Evolutionary conservation across 2,888 invertebrate species (phyloP).

Genomic region (Drosophila ustulata): DNA sequence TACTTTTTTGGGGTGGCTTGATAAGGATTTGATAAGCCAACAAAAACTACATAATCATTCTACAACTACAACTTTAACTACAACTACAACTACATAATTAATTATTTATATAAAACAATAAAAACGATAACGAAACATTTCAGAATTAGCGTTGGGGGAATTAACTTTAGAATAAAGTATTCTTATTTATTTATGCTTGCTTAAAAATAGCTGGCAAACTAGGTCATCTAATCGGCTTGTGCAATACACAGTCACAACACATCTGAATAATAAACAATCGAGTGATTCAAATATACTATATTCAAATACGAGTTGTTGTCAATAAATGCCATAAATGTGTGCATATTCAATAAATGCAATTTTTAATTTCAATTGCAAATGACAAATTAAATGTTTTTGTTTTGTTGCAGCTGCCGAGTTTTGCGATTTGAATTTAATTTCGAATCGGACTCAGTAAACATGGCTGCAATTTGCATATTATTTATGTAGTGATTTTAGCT

Average conservation of each 20-base stretch:
- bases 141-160: constrained; percentile 1
- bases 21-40: constrained; percentile 53
- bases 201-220: constrained; percentile 43
- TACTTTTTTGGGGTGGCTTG: constrained; percentile 21
- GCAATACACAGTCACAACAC: neutral
- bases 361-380: constrained; percentile 10
- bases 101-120: constrained; percentile 9
- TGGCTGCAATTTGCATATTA: constrained; percentile 3
- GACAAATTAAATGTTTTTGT: neutral
- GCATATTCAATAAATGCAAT: constrained; percentile 11
- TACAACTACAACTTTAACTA: neutral
- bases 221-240: constrained; percentile 57
- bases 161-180: constrained; percentile 17
- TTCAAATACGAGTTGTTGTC: constrained; percentile 3
- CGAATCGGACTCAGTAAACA: constrained; percentile 1
- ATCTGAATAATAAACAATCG: neutral
- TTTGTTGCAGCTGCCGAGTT: neutral
- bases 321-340: constrained; percentile 7
- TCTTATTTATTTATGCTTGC: constrained; percentile 25
- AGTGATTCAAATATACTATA: neutral
- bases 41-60: constrained; percentile 10
- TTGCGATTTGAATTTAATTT: neutral
- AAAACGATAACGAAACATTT: constrained; percentile 16
- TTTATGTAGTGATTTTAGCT: constrained; percentile 14
- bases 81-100: constrained; percentile 9